Percentiles rank a stretch among this genome's conserved stretches.
phyloP scores from a whole-genome alignment of 2,113 vertebrate genomes.

The Calonectris borealis region DNA sequence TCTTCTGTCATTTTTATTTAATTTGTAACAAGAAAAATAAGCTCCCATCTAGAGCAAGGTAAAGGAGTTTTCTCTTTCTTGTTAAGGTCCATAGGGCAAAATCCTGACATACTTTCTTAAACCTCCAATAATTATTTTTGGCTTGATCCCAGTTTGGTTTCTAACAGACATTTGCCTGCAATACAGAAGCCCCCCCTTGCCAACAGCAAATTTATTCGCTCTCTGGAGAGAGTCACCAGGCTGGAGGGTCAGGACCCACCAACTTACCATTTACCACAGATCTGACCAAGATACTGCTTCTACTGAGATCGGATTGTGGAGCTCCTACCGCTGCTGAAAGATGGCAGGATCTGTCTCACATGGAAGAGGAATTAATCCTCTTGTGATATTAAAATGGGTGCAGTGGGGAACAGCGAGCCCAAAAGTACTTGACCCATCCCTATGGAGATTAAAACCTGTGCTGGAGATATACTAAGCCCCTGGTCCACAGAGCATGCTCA shows the following conservation, averaged over 20 bases:
- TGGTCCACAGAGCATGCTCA: background rate
- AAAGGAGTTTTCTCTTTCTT: conserved; percentile 27
- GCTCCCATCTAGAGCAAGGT: background rate
- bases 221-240: background rate
- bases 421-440: background rate
- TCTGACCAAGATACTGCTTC: background rate
- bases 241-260: background rate
- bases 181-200: background rate
- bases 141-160: background rate
- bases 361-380: background rate
- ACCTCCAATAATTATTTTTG: background rate
- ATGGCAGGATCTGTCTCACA: background rate
- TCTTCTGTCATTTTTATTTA: conserved; percentile 33
- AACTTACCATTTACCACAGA: background rate
- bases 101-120: conserved; percentile 2
- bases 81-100: background rate
- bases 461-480: background rate
- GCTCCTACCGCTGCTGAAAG: background rate
- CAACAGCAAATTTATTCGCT: background rate
- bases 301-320: background rate
- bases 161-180: background rate
- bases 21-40: conserved; percentile 43
- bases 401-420: background rate
- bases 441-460: background rate
- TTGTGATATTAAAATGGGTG: background rate